A percentile compares a stretch with the other conserved stretches of the same genome.
Conservation (phyloP, 1,140 invertebrate genomes). For the Diploscapter pachys region DNA sequence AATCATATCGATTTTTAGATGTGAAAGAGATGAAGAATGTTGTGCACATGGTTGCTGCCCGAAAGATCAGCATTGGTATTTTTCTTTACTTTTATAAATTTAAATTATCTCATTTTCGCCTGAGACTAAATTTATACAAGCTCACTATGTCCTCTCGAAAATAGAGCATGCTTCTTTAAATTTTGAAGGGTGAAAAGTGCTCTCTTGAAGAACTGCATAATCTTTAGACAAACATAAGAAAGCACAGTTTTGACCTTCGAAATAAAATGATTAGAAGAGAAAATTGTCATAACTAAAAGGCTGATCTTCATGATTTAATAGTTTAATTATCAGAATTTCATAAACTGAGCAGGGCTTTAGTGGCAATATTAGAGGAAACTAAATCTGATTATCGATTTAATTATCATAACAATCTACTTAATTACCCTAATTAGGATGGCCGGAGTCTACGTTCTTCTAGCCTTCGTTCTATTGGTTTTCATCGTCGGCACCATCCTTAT, state of each 20-base stretch:
- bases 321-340: neutral
- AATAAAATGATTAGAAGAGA: neutral
- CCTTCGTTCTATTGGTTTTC: conserved; percentile 54
- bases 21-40: conserved; percentile 53
- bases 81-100: neutral
- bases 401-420: neutral
- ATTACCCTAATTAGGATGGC: conserved; percentile 48
- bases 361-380: too few relatives aligned
- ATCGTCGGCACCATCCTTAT: conserved; percentile 48
- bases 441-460: conserved; percentile 51
- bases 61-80: conserved; percentile 58
- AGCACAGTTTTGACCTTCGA: too few relatives aligned
- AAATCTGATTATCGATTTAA: neutral
- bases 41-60: conserved; percentile 55
- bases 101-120: too few relatives aligned
- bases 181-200: too few relatives aligned
- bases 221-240: too few relatives aligned
- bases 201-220: too few relatives aligned
- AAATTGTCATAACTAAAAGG: neutral
- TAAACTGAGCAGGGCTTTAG: neutral
- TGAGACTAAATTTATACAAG: too few relatives aligned
- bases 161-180: too few relatives aligned
- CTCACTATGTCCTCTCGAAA: too few relatives aligned
- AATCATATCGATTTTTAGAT: conserved; percentile 28
- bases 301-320: neutral